phyloP scores from a whole-genome alignment of 2,113 vertebrate species.

The Centrocercus urophasianus region DNA sequence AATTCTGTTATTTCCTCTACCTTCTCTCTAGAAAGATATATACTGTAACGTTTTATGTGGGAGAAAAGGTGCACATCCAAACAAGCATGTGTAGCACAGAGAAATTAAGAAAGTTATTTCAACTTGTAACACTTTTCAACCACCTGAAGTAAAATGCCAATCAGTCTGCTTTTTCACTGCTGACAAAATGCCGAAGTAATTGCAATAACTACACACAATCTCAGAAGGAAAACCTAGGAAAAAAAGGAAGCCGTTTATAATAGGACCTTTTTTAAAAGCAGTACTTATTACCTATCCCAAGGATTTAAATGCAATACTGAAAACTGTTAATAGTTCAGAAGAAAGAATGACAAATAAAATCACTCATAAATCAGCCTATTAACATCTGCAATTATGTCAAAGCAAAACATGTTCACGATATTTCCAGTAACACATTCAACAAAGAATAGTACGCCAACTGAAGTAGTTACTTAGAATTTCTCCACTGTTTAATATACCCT shows the following conservation, averaged over 20 bases:
- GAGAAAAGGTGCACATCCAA: background rate
- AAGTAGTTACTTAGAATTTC: background rate
- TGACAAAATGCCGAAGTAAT: background rate
- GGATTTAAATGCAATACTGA: background rate
- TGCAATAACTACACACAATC: background rate
- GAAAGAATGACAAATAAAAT: background rate
- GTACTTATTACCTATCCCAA: background rate
- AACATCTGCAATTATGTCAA: background rate
- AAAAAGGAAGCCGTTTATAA: background rate
- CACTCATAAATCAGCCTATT: background rate
- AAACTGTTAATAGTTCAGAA: background rate
- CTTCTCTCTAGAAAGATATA: background rate
- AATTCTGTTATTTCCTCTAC: background rate
- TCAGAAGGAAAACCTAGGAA: background rate
- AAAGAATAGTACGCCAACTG: background rate
- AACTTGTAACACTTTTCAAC: background rate
- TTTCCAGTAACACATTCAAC: background rate
- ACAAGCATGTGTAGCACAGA: background rate
- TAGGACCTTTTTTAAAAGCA: background rate
- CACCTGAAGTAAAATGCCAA: background rate
- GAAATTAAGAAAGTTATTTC: background rate
- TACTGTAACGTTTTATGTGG: background rate
- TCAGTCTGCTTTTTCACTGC: background rate
- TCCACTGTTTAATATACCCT: background rate
- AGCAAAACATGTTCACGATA: background rate